Evolutionary conservation across 92 coral and sea anemone genomes (phyloP), one percentile per base, ranked within the genome.

Genomic region (Phenganax subtilis): DNA sequence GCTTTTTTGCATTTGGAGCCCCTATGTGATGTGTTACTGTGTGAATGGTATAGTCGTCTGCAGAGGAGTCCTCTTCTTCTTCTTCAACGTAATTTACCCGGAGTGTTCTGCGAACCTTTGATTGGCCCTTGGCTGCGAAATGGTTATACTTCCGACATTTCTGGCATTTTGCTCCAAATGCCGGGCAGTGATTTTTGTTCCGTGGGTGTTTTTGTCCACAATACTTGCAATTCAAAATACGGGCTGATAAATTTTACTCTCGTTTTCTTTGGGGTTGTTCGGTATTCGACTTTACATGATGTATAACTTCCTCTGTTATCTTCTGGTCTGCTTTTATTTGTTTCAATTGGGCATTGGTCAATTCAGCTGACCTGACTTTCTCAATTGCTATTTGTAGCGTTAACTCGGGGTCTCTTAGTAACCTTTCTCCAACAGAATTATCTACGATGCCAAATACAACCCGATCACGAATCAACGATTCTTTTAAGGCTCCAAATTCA

Each of bases 381-480:
- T 85, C 84, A 62, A n/a, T 78, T 29, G 84, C 87, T 57, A 54
- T 76, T 84, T 77, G 53, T 78, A 80, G 77, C 62, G 87, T 84
- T 63, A 84, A 80, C 37, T 87, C 64, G 51, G 81, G 83, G 37
- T 87, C 82, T 84, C 90, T 85, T 72, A 87, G 85, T 11, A 87
- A 73, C 51, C 87, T 54, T 78, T 84, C 87, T 64, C 90, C 72
- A 59, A 80, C 85, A 17, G 75, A n/a, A 85, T 67, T 78, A 77
- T 85, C 84, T 68, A 55, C 82, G 54, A 80, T 81, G 7, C 87
- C 87, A 72, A 85, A 80, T 47, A 84, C 87, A 65, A 84, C 75
- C 64, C 90, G 84, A 63, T 77, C 89, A 47, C 85, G 76, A 64
- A 86, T 80, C 51, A 87, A 82, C 74, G 81, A 85, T 85, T 85